phyloP scores from a whole-genome alignment of 2,888 invertebrate species.

The Odontocerum albicorne region DNA sequence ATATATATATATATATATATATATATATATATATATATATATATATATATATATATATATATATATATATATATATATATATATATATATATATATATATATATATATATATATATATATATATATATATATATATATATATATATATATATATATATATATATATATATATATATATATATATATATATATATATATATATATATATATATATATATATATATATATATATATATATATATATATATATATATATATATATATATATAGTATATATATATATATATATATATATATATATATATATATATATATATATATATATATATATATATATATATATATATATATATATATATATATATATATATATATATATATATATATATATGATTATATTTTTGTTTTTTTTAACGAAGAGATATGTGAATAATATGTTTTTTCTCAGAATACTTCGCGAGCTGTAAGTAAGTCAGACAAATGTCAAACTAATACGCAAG shows the following conservation, averaged over 20 bases:
- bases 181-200: neutral
- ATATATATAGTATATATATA: neutral
- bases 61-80: neutral
- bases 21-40: neutral
- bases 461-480: too few species aligned
- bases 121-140: neutral
- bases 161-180: neutral
- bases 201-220: neutral
- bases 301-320: neutral
- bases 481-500: too few species aligned
- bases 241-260: neutral
- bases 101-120: neutral
- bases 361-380: neutral
- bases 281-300: neutral
- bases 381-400: neutral
- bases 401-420: too few species aligned
- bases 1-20: neutral
- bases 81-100: neutral
- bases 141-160: neutral
- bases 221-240: neutral
- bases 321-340: neutral
- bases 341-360: neutral
- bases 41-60: neutral
- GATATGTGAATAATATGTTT: too few species aligned
- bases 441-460: too few species aligned